Evolutionary conservation across 1,140 invertebrate species (phyloP).

Genomic region (Agrypnia vestita): DNA sequence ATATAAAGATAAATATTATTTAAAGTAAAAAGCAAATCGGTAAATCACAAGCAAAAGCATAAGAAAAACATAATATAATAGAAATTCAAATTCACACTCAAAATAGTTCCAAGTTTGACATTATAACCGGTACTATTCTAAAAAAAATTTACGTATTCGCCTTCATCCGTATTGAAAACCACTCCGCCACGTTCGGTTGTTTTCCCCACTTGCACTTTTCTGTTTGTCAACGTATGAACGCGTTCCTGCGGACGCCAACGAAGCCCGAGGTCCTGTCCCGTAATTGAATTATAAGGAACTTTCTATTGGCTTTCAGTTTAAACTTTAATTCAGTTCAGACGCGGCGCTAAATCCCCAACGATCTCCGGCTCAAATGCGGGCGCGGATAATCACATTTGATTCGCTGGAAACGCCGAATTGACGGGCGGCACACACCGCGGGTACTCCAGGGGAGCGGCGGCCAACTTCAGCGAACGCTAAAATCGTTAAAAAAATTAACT

Average conservation of each 20-base stretch:
- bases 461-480: no score
- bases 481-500: no score
- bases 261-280: background rate
- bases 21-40: no score
- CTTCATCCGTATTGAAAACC: background rate
- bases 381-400: constrained; percentile 46
- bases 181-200: background rate
- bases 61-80: no score
- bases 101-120: no score
- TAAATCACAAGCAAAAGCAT: no score
- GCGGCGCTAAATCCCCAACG: constrained; percentile 34
- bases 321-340: constrained; percentile 51
- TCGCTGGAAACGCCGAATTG: constrained; percentile 1
- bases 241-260: constrained; percentile 13
- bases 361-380: constrained; percentile 29
- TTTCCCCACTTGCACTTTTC: constrained; percentile 30
- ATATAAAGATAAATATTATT: no score
- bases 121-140: no score
- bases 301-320: constrained; percentile 55
- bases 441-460: background rate
- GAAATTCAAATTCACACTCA: no score
- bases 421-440: background rate
- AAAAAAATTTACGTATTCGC: no score
- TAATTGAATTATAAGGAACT: constrained; percentile 53
- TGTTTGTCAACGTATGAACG: background rate